Base-by-base conservation (phyloP, 2,113 vertebrate genomes). In the Salvator merianae region DNA sequence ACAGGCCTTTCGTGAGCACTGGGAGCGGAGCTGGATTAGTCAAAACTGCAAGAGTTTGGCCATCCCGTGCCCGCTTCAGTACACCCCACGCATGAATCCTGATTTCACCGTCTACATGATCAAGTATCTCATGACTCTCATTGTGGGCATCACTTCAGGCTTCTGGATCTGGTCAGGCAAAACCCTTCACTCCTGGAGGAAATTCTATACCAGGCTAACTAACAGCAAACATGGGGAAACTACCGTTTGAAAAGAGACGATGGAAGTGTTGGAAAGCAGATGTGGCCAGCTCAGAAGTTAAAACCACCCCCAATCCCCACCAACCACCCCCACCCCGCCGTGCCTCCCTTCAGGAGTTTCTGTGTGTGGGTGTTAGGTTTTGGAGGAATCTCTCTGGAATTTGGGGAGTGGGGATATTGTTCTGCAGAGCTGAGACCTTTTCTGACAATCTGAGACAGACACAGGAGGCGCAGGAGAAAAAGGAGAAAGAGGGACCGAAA, bases 101-200 rank as follows among this genome's bases (percentile, higher is more conserved):
- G 98, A 99, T 92, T 99, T 99, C 96, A 99, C 98, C 1, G 98
- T 99, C 95, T 99, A 98, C 95, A 99, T 99, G 98, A 99, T 99
- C 94, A 99, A 99, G 94, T 99, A 99, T 93, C 98, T 99, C 93
- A 99, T 99, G 98, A 99, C 98, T 30, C 98, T 99, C 91, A 99
- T 99, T 81, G 98, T 99, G 87, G 98, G 98, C 88, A 99, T 99
- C 97, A 99, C 98, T 78, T 99, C 98, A 0, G 98, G 98, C 22
- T 99, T 99, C 95, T 99, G 98, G 98, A 99, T 99, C 96, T 99
- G 98, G 98, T 99, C 98, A 0, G 98, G 98, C 43, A 99, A 99
- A 96, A 99, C 98, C n/a, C 96, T 99, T 88, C 98, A 99, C 32
- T 99, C 98, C 3, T 99, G 98, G 98, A 96, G 96, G 63, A 99